Base-by-base conservation (phyloP, 2,113 vertebrate species). In the Chionodraco myersi region DNA sequence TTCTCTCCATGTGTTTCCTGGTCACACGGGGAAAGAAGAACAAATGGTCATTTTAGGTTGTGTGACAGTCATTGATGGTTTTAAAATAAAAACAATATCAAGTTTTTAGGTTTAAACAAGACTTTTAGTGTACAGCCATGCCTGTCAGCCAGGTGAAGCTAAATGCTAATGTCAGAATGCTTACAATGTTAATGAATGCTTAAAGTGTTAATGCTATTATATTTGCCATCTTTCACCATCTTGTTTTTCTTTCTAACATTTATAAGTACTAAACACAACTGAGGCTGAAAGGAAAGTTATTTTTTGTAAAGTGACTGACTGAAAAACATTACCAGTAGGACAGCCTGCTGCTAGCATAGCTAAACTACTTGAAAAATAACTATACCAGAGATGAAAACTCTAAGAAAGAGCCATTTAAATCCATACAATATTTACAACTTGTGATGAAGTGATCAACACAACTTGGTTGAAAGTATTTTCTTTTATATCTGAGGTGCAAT, bases 121-220 rank as follows among this genome's bases (percentile, higher is more conserved):
- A 61, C 34, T 62, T 12, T 18, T 1, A n/a, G 18, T 45, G 9
- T 16, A 15, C 18, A 54, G 44, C 10, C 15, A 21, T 4, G 48
- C 30, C 54, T n/a, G 9, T 15, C 5, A 21, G 21, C 21, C 21
- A 45, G 49, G 36, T 44, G 44, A 6, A 54, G 49, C 49, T 30
- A 62, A 73, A 62, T 52, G 59, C n/a, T 41, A 12, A 67, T 52
- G 64, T 21, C 52, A 52, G 36, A 9, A 12, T 52, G 18, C 72
- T 18, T 4, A 53, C n/a, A 18, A 16, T 2, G 10, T 44, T 11
- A 74, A 64, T 63, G 61, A 74, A 64, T 63, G 61, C 21, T 26
- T 4, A 49, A 14, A 12, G 41, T 13, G 14, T 44, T 44, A 6
- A 7, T 41, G 36, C 36, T 41, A 34, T 41, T 2, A 30, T 52